A percentile compares a stretch with the other conserved stretches of the same genome.
phyloP scores from a whole-genome alignment of 1,140 invertebrate genomes.

The Oncopeltus fasciatus region DNA sequence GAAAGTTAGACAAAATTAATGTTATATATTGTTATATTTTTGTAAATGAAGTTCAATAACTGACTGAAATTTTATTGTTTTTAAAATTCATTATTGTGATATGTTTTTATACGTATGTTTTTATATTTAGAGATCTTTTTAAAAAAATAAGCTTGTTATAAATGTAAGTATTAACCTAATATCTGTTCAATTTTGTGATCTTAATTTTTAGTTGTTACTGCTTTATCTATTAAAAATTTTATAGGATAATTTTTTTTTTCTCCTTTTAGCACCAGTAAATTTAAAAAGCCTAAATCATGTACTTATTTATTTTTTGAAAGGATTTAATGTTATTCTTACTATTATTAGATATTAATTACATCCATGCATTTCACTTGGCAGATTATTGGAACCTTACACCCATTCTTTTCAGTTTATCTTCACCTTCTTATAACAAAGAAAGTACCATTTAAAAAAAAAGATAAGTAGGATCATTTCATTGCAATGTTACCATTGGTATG shows the following conservation, averaged over 20 bases:
- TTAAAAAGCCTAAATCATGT: too few relatives aligned
- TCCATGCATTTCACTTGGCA: too few relatives aligned
- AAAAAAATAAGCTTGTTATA: neutral
- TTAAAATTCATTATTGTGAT: neutral
- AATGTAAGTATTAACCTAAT: neutral
- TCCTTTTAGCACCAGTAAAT: too few relatives aligned
- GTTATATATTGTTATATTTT: conserved; percentile 6
- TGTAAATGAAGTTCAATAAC: neutral
- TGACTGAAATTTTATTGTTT: neutral
- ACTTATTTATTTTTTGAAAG: too few relatives aligned
- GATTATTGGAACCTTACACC: too few relatives aligned
- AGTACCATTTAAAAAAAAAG: too few relatives aligned
- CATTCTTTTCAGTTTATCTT: too few relatives aligned
- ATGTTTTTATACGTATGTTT: neutral
- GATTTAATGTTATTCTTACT: too few relatives aligned
- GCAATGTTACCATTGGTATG: too few relatives aligned
- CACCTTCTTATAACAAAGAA: too few relatives aligned
- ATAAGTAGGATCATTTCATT: too few relatives aligned
- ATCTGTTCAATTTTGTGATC: neutral
- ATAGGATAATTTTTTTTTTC: neutral
- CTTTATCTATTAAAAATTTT: neutral
- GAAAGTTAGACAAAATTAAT: neutral
- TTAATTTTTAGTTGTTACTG: neutral
- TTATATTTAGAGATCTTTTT: neutral
- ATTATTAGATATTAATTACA: too few relatives aligned